Conservation (phyloP, 2,888 invertebrate genomes). For the Parasteatoda lunata region DNA sequence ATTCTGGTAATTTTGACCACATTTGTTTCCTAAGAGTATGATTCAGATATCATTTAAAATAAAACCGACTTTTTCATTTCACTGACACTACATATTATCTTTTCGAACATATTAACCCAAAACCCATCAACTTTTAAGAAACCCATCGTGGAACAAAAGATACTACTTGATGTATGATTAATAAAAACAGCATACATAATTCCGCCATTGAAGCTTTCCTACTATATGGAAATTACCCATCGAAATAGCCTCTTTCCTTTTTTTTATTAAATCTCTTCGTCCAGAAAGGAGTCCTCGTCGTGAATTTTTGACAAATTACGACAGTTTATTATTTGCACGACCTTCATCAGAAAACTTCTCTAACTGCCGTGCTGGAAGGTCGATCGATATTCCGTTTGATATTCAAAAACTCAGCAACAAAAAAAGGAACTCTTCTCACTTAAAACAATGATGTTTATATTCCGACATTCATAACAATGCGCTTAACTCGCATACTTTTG, state of each 20-base stretch:
- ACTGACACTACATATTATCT: too few relatives aligned
- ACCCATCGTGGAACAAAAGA: background rate
- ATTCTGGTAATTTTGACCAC: too few relatives aligned
- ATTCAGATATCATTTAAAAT: too few relatives aligned
- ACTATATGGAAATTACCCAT: background rate
- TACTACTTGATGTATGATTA: background rate
- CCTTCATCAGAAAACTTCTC: background rate
- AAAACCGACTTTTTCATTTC: too few relatives aligned
- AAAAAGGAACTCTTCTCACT: background rate
- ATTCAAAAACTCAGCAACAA: slow-evolving; percentile 1
- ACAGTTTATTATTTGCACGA: background rate
- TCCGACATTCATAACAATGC: background rate
- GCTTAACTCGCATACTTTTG: background rate
- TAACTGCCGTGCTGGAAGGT: background rate
- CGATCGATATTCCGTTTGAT: background rate
- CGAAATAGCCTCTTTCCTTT: background rate
- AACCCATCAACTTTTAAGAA: background rate
- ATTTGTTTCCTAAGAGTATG: too few relatives aligned
- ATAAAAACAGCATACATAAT: background rate
- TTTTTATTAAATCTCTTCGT: background rate
- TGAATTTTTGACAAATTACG: background rate
- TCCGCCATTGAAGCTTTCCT: background rate
- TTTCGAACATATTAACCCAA: too few relatives aligned
- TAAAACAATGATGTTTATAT: slow-evolving; percentile 1
- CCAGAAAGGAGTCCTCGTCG: background rate